Evolutionary conservation across 2,888 invertebrate species (phyloP).

Genomic region (Pachymerium ferrugineum): DNA sequence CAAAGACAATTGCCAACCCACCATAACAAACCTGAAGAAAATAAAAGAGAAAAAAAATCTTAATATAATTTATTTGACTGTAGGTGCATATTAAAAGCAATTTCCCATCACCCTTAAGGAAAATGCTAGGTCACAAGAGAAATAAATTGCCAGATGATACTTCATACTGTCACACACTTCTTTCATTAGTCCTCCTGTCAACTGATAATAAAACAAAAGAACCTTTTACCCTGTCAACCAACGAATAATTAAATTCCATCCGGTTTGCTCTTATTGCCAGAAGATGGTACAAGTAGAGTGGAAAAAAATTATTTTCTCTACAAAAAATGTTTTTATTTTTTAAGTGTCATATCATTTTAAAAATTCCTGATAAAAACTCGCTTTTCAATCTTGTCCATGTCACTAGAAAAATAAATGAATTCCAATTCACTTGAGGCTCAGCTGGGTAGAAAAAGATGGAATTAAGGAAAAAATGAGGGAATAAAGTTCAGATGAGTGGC

Average conservation of each 20-base stretch:
- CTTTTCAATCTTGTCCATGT: slow-evolving; percentile 16
- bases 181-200: slow-evolving; percentile 27
- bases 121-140: slow-evolving; percentile 24
- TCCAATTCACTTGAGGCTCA: slow-evolving; percentile 17
- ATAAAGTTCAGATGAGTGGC: background rate
- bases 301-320: background rate
- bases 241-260: slow-evolving; percentile 27
- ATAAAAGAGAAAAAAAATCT: background rate
- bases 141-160: slow-evolving; percentile 25
- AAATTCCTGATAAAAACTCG: background rate
- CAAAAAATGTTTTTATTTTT: background rate
- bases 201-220: slow-evolving; percentile 27
- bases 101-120: slow-evolving; percentile 27
- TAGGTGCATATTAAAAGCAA: slow-evolving; percentile 27
- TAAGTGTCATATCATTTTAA: background rate
- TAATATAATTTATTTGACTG: slow-evolving; percentile 24
- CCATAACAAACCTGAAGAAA: background rate
- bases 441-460: background rate
- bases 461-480: background rate
- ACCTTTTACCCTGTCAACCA: slow-evolving; percentile 27
- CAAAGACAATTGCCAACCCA: background rate
- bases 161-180: slow-evolving; percentile 27
- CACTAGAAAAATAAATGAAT: background rate
- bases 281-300: background rate
- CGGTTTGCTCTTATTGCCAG: background rate